Base-by-base conservation (phyloP, 1,140 invertebrate species). In the Drosophila equinoxialis region DNA sequence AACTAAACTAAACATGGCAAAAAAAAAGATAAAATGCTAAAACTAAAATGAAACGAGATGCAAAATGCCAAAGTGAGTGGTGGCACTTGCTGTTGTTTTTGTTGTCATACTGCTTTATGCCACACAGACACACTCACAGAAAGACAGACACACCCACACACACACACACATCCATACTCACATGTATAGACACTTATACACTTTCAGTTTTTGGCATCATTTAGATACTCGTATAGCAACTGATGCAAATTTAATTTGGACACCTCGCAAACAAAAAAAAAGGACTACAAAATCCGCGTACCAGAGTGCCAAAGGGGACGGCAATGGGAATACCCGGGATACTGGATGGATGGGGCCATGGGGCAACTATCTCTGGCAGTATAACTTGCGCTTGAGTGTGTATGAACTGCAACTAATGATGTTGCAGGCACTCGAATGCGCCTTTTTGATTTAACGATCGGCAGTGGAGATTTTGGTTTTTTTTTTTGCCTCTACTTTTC, bases 211-310 rank as follows among this genome's bases (percentile, higher is more conserved):
- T 83, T 74, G 84, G 83, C 83, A 80, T 78, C 84, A 89, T 89
- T 87, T 87, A 83, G 74, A 89, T 89, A 77, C 84, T 87, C 84
- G 84, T 78, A 65, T 60, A 89, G 83, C 79, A 87, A 87, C 79
- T 89, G 83, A 89, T 87, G 83, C 83, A 87, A 89, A 87, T 87
- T 87, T 89, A 83, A 87, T 87, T 87, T 87, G 79, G 73, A 89
- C 84, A 87, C 83, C 84, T 89, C 83, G 67, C 73, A 80, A 73
- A 87, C 8, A 23, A 51, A 10, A 17, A 17, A 8, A 48, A 48
- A 20, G 5, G 11, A 45, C 6, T 14, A 42, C 13, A 14, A 64
- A 72, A 37, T 55, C 33, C 59, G 66, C 63, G 58, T 54, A 64
- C 51, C 65, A 70, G 65, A 57, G 58, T 55, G 69, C 17, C n/a